phyloP scores from a whole-genome alignment of 1,140 invertebrate genomes.

The Rhyzopertha dominica region DNA sequence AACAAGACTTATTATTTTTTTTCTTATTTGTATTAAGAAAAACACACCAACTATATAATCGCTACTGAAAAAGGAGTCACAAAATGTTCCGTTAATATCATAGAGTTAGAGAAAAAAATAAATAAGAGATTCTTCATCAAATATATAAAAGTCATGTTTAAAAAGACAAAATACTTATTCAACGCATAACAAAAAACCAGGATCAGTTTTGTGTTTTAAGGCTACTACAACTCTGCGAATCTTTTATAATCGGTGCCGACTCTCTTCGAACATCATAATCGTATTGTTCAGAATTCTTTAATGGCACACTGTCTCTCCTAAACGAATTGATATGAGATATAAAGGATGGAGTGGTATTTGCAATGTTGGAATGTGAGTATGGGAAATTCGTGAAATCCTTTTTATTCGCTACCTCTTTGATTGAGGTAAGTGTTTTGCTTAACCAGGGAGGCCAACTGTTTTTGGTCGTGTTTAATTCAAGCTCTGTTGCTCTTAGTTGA shows the following conservation, averaged over 20 bases:
- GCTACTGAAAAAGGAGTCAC: too few species aligned
- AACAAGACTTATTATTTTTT: too few species aligned
- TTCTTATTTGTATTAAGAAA: too few species aligned
- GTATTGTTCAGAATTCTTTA: conserved; percentile 19
- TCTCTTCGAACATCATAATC: conserved; percentile 30
- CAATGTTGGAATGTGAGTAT: conserved; percentile 22
- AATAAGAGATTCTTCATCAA: too few species aligned
- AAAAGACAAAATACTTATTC: too few species aligned
- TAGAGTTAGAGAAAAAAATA: too few species aligned
- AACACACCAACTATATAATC: too few species aligned
- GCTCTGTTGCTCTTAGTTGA: conserved; percentile 75
- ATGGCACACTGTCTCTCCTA: conserved; percentile 39
- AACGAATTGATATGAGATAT: conserved; percentile 38
- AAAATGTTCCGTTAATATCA: too few species aligned
- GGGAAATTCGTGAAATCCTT: conserved; percentile 38
- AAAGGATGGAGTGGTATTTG: conserved; percentile 34
- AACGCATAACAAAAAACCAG: too few species aligned
- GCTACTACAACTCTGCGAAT: conserved; percentile 44
- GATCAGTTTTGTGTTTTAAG: conserved; percentile 39
- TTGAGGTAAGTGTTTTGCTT: conserved; percentile 71
- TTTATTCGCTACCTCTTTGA: conserved; percentile 44
- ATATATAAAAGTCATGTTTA: too few species aligned
- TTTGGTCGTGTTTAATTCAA: conserved; percentile 73
- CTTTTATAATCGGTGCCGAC: conserved; percentile 38
- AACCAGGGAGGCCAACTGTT: conserved; percentile 82